phyloP scores from a whole-genome alignment of 2,113 vertebrate species.

The Rhombomys opimus region DNA sequence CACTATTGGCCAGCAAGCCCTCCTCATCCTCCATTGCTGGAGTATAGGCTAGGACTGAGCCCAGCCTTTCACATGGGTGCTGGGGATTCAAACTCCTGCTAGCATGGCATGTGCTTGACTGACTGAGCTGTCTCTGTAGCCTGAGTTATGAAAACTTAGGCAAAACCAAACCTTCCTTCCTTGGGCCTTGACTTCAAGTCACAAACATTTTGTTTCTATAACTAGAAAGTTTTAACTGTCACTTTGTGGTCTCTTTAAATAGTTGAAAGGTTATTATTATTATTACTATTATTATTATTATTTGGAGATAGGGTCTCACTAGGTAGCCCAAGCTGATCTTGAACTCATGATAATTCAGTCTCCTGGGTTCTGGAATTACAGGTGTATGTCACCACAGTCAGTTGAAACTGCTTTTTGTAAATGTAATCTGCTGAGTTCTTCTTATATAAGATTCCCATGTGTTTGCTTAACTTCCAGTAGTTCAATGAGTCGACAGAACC shows the following conservation, averaged over 20 bases:
- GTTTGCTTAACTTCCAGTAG: conserved; percentile 12
- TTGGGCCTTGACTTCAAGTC: conserved; percentile 18
- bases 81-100: neutral
- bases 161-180: neutral
- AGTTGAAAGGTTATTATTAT: neutral
- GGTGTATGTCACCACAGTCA: neutral
- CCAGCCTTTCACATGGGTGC: neutral
- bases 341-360: neutral
- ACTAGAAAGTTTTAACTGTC: neutral
- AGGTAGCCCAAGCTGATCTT: neutral
- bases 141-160: neutral
- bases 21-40: neutral
- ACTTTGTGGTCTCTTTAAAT: conserved; percentile 25
- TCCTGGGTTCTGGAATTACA: neutral
- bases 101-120: neutral
- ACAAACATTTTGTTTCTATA: conserved; percentile 27
- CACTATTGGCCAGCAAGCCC: neutral
- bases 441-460: neutral
- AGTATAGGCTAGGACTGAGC: neutral
- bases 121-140: neutral
- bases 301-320: neutral
- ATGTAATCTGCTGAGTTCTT: neutral
- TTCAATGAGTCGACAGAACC: neutral
- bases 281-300: too few species aligned
- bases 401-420: neutral